Base-by-base conservation (phyloP, 2,888 invertebrate species). In the Neoascia interrupta region DNA sequence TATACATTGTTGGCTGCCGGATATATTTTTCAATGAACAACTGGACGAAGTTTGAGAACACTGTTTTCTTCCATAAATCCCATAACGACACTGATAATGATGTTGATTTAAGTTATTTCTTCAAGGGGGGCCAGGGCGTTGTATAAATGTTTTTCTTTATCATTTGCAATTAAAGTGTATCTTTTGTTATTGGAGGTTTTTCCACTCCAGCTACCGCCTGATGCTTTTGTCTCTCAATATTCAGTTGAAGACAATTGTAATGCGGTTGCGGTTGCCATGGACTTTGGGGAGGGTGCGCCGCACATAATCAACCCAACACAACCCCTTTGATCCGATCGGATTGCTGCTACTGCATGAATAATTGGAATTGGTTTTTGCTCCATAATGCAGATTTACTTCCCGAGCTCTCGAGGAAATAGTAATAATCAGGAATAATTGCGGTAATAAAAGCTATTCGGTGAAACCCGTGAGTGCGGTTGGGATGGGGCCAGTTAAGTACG, bases 11-110 rank as follows among this genome's bases (percentile, higher is more conserved):
- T 31, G 8, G 31, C 8, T 26, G 31, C 8, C 8, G n/a, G 26
- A 21, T 21, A 11, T 36, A 36, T 47, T 49, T 58, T 45, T 53
- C 56, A 45, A 43, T 23, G 58, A 45, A 21, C 31, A 10, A 26
- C 21, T 23, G 45, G 47, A 39, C 4, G 61, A 75, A 69, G 69
- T 49, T 63, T 69, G 19, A 34, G 41, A 23, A 54, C 60, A 36
- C 8, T 34, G 56, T 63, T 18, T 63, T 61, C 26, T 31, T 23
- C 37, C 51, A 75, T 70, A 70, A 70, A 53, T 58, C 51, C 63
- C 43, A 36, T 58, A 70, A 70, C 43, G 70, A 58, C 56, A 64
- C 75, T 53, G 70, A 75, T 70, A 70, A 75, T 69, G 63, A 70
- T 51, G 61, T 56, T 51, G 63, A 28, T 69, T 70, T 39, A 21